Evolutionary conservation across 2,797 vertebrate species (phyloP).

Genomic region (Buphagus erythrorhynchus): DNA sequence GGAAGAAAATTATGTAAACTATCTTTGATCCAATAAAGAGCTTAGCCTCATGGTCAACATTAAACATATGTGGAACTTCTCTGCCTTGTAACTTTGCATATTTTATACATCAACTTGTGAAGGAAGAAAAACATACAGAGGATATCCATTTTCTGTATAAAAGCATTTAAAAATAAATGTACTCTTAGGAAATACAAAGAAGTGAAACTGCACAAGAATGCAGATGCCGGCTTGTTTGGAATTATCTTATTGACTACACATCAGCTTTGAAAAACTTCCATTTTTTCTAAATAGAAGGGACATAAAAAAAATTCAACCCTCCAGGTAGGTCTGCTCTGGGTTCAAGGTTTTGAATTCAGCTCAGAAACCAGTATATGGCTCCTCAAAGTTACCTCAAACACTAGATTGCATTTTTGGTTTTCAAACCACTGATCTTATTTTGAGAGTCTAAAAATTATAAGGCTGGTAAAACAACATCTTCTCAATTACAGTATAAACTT

Average conservation of each 20-base stretch:
- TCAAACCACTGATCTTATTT: not conserved
- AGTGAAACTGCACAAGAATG: not conserved
- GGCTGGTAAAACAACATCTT: not conserved
- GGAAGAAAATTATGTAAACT: not conserved
- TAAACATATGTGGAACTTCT: not conserved
- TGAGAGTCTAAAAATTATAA: not conserved
- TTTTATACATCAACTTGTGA: not conserved
- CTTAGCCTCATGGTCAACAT: not conserved
- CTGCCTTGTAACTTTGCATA: not conserved
- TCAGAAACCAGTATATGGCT: not conserved
- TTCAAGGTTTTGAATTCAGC: not conserved
- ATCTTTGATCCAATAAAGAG: not conserved
- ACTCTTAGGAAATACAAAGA: not conserved
- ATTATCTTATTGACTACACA: not conserved
- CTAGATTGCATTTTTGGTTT: not conserved
- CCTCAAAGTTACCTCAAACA: not conserved
- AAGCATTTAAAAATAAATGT: not conserved
- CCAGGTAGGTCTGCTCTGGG: not conserved
- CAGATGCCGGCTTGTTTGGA: not conserved
- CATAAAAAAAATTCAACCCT: not conserved
- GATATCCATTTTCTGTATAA: not conserved
- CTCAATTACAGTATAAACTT: not conserved
- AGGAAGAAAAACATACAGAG: not conserved
- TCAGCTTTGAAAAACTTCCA: not conserved
- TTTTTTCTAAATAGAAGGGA: not conserved